Evolutionary conservation across 2,888 invertebrate genomes (phyloP), one percentile per base, ranked within the genome.

Genomic region (Lydus trimaculatus): DNA sequence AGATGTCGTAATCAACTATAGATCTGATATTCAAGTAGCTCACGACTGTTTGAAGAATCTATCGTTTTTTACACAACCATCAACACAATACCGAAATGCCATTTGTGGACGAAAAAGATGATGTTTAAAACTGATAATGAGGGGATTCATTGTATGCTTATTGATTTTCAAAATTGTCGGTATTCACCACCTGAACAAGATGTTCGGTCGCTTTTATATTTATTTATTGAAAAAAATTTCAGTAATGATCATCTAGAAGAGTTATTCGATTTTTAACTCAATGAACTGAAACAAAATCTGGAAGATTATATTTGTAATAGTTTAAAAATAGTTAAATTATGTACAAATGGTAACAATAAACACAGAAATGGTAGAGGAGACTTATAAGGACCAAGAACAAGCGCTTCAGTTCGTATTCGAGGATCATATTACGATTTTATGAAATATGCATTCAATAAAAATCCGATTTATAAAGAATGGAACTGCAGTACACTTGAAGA

Each of bases 51-150:
- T 73, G 17, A 67, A 70, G 39, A 58, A 70, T 11, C 72, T 75
- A 61, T 61, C 61, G 7, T 76, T 82, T 25, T 74, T 83, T 13
- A 79, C 75, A 0, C 77, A 81, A 70, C 81, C 85, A 0, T 87
- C 86, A 0, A 64, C 70, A 5, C 81, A 78, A 62, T 86, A 80
- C 69, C 74, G 78, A 6, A 87, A 87, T 72, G 83, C 84, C 0
- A 75, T 76, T 75, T 87, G 20, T 87, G 87, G 87, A 80, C 85
- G 0, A 86, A 86, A 65, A 87, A 87, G 72, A 68, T 86, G 0
- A 81, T 87, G 80, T 85, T 86, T 20, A 78, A 79, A 66, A 70
- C 69, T 48, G 72, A 71, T 65, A 69, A 80, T 77, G 71, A 72
- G 75, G 70, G 39, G 52, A 65, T 65, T 6, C 66, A 74, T 63